phyloP scores from a whole-genome alignment of 2,113 vertebrate species.

The Bubo bubo region DNA sequence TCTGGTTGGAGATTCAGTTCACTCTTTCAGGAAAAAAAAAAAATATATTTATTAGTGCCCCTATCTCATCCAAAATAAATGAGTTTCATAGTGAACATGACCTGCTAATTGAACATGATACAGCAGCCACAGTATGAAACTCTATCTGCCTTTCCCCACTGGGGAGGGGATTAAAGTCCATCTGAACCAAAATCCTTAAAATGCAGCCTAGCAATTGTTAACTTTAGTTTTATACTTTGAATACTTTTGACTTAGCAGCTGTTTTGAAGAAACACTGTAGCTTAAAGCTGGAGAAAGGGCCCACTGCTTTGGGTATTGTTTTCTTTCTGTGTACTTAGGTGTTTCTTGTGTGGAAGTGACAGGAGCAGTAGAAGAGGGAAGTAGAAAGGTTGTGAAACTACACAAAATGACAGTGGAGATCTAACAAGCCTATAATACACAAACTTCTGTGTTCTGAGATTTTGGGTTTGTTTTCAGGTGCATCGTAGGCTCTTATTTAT shows the following conservation, averaged over 20 bases:
- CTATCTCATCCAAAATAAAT: conserved; percentile 1
- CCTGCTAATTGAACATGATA: background rate
- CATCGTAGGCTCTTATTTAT: background rate
- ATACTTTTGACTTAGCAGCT: background rate
- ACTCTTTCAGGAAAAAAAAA: background rate
- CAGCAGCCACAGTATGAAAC: background rate
- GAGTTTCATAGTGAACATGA: background rate
- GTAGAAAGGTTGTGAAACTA: background rate
- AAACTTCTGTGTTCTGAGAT: background rate
- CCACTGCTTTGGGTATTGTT: background rate
- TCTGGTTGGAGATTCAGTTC: background rate
- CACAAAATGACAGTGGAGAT: background rate
- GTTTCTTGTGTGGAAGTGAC: background rate
- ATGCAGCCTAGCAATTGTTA: background rate
- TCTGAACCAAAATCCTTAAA: background rate
- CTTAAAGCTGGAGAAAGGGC: background rate
- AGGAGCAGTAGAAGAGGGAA: background rate
- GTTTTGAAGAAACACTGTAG: background rate
- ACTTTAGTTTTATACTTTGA: background rate
- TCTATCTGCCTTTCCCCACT: background rate
- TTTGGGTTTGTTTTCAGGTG: background rate
- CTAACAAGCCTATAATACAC: background rate
- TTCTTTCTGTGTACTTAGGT: background rate
- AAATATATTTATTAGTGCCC: background rate
- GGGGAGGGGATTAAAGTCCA: background rate